Conservation (phyloP, 1,140 invertebrate species). For the Ostrea edulis region DNA sequence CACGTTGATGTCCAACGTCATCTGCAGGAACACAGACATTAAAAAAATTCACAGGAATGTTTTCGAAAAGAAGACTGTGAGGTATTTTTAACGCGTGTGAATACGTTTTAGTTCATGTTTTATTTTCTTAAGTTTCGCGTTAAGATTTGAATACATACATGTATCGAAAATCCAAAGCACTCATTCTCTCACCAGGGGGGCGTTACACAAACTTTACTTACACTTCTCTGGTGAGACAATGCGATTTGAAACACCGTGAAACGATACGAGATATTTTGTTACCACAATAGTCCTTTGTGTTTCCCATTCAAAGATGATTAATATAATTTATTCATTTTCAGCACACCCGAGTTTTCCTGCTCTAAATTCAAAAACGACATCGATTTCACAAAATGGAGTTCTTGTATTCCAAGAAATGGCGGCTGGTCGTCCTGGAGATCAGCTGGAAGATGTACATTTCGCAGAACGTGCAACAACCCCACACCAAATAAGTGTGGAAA, state of each 20-base stretch:
- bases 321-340: conserved; percentile 28
- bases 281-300: too few relatives aligned
- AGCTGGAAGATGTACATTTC: background rate
- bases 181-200: too few relatives aligned
- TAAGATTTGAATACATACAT: too few relatives aligned
- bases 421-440: conserved; percentile 46
- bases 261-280: too few relatives aligned
- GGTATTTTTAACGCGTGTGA: background rate
- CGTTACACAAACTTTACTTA: too few relatives aligned
- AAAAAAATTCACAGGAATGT: conserved; percentile 44
- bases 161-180: too few relatives aligned
- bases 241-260: too few relatives aligned
- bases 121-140: too few relatives aligned
- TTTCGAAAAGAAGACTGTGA: conserved; percentile 43
- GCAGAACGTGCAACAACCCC: conserved; percentile 35
- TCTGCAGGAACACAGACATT: conserved; percentile 59
- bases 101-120: too few relatives aligned
- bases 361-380: conserved; percentile 38
- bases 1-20: conserved; percentile 52
- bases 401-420: conserved; percentile 40
- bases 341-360: background rate
- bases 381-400: conserved; percentile 21
- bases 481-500: conserved; percentile 42
- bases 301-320: too few relatives aligned
- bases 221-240: too few relatives aligned